phyloP scores from a whole-genome alignment of 2,888 invertebrate species.

The Melangyna quadrimaculata region DNA sequence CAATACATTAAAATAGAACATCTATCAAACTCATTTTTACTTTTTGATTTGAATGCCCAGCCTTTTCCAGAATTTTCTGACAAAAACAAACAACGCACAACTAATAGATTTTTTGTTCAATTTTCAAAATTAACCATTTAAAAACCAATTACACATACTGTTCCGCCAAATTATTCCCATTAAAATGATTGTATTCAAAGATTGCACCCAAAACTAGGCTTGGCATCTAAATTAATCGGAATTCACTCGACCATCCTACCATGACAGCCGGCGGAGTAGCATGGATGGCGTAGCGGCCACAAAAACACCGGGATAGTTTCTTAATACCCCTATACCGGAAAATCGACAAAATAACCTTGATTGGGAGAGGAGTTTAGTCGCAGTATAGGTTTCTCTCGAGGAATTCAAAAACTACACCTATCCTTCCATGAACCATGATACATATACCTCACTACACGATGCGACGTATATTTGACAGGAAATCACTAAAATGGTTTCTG shows the following conservation, averaged over 20 bases:
- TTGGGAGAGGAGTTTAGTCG: too few relatives aligned
- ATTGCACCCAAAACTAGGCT: slow-evolving; percentile 37
- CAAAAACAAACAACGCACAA: neutral
- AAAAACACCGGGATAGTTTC: neutral
- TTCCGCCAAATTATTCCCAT: slow-evolving; percentile 1
- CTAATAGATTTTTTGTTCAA: neutral
- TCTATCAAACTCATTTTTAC: neutral
- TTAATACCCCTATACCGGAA: neutral
- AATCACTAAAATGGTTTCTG: slow-evolving; percentile 48
- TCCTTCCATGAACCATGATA: too few relatives aligned
- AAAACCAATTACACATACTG: neutral
- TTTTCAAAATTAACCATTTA: neutral
- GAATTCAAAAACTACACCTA: neutral
- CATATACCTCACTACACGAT: too few relatives aligned
- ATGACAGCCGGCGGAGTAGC: too few relatives aligned
- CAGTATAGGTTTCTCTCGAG: neutral
- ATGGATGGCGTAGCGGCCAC: too few relatives aligned
- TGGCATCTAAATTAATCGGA: slow-evolving; percentile 36
- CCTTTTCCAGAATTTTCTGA: slow-evolving; percentile 52
- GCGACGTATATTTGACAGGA: slow-evolving; percentile 45
- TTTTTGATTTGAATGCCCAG: neutral
- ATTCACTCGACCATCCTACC: slow-evolving; percentile 24
- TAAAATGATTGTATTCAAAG: neutral
- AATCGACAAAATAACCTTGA: neutral
- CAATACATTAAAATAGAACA: neutral